These are phyloP conservation scores for Amphipoea oculea DNA, from an alignment of 2,888 invertebrate genomes.

Conservation along the genomic window DNA sequence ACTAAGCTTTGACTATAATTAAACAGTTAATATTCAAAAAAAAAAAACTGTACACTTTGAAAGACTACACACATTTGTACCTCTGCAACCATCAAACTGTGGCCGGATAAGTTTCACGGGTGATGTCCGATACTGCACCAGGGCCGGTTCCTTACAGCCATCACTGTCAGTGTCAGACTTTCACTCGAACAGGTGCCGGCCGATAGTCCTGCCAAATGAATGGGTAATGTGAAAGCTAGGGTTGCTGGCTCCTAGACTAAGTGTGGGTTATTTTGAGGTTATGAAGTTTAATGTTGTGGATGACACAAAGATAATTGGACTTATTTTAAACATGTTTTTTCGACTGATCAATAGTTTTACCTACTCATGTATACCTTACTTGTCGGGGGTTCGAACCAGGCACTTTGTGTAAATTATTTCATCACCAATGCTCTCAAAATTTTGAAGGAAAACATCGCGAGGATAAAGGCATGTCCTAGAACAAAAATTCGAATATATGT, in stretches of 20 bases:
- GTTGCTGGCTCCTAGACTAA: slow-evolving; percentile 19
- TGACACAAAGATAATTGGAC: not conserved
- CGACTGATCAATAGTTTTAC: too few relatives aligned
- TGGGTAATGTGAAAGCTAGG: slow-evolving; percentile 44
- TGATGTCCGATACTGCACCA: slow-evolving; percentile 69
- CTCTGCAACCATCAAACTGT: slow-evolving; percentile 28
- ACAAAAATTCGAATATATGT: too few relatives aligned
- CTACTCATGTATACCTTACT: too few relatives aligned
- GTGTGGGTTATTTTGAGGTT: not conserved
- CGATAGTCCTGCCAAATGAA: slow-evolving; percentile 63
- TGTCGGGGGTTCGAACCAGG: too few relatives aligned
- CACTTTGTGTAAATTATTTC: too few relatives aligned
- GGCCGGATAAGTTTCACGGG: slow-evolving; percentile 64
- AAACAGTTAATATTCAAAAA: not conserved
- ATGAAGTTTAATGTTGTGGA: not conserved
- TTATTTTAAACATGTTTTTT: too few relatives aligned
- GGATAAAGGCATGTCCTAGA: too few relatives aligned
- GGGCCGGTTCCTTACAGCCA: slow-evolving; percentile 56
- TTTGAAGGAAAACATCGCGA: too few relatives aligned
- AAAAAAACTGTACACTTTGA: too few relatives aligned
- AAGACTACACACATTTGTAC: slow-evolving; percentile 9
- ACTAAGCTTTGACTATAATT: not conserved
- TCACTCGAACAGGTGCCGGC: slow-evolving; percentile 52
- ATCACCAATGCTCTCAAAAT: too few relatives aligned
- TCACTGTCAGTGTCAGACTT: slow-evolving; percentile 69